Evolutionary conservation across 2,113 vertebrate genomes (phyloP).

Genomic region (Plecotus auritus): DNA sequence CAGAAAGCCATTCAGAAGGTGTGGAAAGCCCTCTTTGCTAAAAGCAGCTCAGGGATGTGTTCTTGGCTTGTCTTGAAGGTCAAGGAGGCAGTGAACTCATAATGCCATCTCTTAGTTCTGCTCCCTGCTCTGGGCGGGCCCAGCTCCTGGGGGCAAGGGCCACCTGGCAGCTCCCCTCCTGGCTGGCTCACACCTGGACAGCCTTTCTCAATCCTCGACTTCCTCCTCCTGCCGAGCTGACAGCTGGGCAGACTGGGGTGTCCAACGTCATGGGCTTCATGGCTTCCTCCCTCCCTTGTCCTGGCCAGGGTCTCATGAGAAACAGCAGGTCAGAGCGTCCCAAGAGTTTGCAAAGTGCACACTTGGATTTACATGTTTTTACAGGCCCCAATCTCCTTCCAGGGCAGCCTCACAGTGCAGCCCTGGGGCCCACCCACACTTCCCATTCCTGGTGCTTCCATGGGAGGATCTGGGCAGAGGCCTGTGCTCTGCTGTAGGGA

Average conservation of each 20-base stretch:
- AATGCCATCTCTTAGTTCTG: not conserved
- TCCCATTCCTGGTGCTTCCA: not conserved
- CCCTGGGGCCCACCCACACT: no score
- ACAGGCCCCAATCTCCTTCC: not conserved
- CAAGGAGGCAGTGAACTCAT: not conserved
- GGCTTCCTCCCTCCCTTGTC: not conserved
- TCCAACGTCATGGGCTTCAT: not conserved
- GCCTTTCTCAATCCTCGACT: not conserved
- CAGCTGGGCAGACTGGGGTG: not conserved
- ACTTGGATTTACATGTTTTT: not conserved
- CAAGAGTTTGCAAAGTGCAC: not conserved
- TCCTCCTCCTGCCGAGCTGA: not conserved
- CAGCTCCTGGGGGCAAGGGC: not conserved
- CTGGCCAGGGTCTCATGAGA: not conserved
- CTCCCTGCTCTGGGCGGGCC: not conserved
- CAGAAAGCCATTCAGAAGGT: not conserved
- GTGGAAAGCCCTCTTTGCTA: not conserved
- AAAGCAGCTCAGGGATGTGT: not conserved
- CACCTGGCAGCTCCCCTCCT: not conserved
- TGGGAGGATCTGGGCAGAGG: not conserved
- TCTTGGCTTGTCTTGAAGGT: not conserved
- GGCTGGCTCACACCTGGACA: not conserved
- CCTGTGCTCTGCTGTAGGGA: not conserved
- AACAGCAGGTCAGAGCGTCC: not conserved
- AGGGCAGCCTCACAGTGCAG: not conserved